These are phyloP conservation scores for Pyrrhosoma nymphula DNA, from an alignment of 2,888 invertebrate species.

Conservation along the genomic window DNA sequence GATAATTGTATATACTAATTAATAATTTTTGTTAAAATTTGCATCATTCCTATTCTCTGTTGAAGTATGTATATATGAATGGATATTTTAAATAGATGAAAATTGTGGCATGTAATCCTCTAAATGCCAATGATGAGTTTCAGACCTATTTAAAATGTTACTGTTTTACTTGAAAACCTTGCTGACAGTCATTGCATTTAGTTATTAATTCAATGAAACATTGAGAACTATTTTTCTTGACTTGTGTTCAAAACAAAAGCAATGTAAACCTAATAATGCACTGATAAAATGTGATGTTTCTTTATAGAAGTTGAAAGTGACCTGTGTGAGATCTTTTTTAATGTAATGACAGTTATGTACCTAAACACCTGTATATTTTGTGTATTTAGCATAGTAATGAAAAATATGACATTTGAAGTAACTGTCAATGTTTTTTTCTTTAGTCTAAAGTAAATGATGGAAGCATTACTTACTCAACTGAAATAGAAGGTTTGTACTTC, in stretches of 20 bases:
- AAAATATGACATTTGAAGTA: conserved; percentile 61
- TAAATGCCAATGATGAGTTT: conserved; percentile 32
- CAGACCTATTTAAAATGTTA: conserved; percentile 32
- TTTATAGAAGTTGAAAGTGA: conserved; percentile 52
- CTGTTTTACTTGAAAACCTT: conserved; percentile 43
- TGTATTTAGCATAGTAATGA: conserved; percentile 60
- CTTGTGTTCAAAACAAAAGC: conserved; percentile 36
- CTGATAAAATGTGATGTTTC: conserved; percentile 61
- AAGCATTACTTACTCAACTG: no score
- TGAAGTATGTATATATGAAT: conserved; percentile 47
- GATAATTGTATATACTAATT: conserved; percentile 48
- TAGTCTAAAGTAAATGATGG: not conserved
- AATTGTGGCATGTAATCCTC: not conserved
- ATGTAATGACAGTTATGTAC: conserved; percentile 58
- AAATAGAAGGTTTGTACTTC: no score
- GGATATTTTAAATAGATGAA: conserved; percentile 61
- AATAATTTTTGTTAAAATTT: conserved; percentile 46
- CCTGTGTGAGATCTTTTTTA: conserved; percentile 51
- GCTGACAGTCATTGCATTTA: conserved; percentile 43
- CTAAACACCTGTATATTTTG: conserved; percentile 66
- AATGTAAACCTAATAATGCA: conserved; percentile 44
- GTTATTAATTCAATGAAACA: not conserved
- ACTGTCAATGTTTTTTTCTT: conserved; percentile 34
- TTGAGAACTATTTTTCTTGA: conserved; percentile 39
- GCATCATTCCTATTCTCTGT: conserved; percentile 37